Base-by-base conservation (phyloP, 2,113 vertebrate genomes). In the Chionodraco myersi region DNA sequence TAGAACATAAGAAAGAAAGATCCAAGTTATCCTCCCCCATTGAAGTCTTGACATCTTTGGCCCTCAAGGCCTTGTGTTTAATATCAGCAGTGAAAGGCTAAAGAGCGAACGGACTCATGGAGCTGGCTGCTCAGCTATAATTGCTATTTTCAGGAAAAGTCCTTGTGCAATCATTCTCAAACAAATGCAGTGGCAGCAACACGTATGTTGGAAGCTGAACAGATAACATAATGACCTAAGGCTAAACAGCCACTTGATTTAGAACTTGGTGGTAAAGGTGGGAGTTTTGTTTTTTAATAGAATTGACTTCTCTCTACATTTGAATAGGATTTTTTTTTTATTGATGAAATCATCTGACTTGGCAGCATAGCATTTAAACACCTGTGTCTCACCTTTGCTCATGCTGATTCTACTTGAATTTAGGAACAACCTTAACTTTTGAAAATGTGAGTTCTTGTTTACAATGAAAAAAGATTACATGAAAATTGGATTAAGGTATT, bases 131-230 rank as follows among this genome's bases (percentile, higher is more conserved):
- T 34, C 49, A 34, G 12, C 26, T 14, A 53, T 76, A 76, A 82
- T 77, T 72, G 47, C 54, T 53, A n/a, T 82, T 76, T 76, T 63
- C 58, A 48, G 15, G 47, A 47, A 72, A 21, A 72, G 23, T 59
- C 73, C 15, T 51, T 34, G 14, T 62, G 49, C 80, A 72, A 30
- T 83, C 63, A 30, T 34, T 83, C 14, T 72, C 41, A 66, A 56
- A 77, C 49, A 72, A 83, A 66, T 60, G 36, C 61, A 48, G 54
- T 30, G 54, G 56, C 48, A 67, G n/a, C 9, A 41, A 56, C 72
- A 72, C 61, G 36, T 77, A n/a, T 66, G 18, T 44, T 54, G 7
- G 72, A 53, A 60, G 52, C 47, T 77, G 36, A 66, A 59, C 23
- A 47, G 54, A 65, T 72, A 52, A 11, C 48, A 34, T 45, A 57